phyloP scores from a whole-genome alignment of 2,113 vertebrate species.

The Ramphastos sulfuratus region DNA sequence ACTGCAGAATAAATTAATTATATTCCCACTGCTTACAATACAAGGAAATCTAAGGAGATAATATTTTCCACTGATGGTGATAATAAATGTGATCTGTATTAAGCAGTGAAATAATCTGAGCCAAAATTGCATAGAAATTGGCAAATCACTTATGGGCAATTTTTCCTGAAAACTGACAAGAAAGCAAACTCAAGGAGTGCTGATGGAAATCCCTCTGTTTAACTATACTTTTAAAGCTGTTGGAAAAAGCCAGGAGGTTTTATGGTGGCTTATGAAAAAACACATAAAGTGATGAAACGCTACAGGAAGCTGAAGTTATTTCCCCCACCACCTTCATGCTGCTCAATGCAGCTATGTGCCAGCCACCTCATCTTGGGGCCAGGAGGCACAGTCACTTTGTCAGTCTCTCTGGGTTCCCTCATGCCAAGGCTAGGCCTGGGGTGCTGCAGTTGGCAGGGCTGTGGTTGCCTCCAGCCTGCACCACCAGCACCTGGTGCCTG shows the following conservation, averaged over 20 bases:
- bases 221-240: background rate
- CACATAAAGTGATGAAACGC: background rate
- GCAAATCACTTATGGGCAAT: background rate
- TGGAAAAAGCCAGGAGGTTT: slow-evolving; percentile 7
- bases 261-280: slow-evolving; percentile 19
- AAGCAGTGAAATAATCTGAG: slow-evolving; percentile 34
- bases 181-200: background rate
- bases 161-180: slow-evolving; percentile 31
- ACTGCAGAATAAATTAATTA: slow-evolving; percentile 40
- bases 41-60: slow-evolving; percentile 16
- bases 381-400: background rate
- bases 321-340: background rate
- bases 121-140: slow-evolving; percentile 35
- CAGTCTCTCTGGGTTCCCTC: rapidly evolving
- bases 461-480: background rate
- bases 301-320: background rate
- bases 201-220: slow-evolving; percentile 7
- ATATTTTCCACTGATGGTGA: slow-evolving; percentile 35
- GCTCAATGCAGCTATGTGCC: background rate
- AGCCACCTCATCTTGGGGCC: rapidly evolving
- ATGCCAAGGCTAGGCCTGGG: background rate
- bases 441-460: background rate
- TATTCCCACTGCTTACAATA: slow-evolving; percentile 40
- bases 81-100: slow-evolving; percentile 30
- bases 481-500: background rate